Base-by-base conservation (phyloP, 2,113 vertebrate genomes). In the Hystrix cristata region DNA sequence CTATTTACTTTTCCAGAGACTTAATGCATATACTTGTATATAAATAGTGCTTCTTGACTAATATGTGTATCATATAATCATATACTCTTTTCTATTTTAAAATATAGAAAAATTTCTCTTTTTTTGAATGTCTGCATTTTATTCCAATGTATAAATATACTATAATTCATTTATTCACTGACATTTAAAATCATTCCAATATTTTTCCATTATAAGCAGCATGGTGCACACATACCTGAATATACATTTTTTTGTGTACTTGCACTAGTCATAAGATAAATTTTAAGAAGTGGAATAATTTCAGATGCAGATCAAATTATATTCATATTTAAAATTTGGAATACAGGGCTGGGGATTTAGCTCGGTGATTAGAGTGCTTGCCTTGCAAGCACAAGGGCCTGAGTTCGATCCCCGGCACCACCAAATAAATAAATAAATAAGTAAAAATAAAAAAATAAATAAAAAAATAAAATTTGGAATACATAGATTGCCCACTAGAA, bases 101-200 rank as follows among this genome's bases (percentile, higher is more conserved):
- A 94, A 69, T 92, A 29, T 71, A 84, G 81, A 87, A 51, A 86
- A 71, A 89, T 80, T 8, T 4, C 29, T 85, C 92, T 89, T 18
- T 59, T 69, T 96, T 76, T 38, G 34, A 85, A 84, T 84, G 2
- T 55, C 46, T 94, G 12, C 1, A 76, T 94, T 59, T 94, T 76
- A 80, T 76, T 85, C 19, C 13, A 81, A 13, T 84, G 1, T 59
- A 16, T 69, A 19, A 16, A 0, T 91, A 2, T 93, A 74, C 10
- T 82, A 10, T 51, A 93, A 86, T 76, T 93, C 79, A 74, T 69
- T 95, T 96, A 91, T 94, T 95, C 90, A 90, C 79, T 94, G 92
- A 92, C 69, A 95, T 88, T 96, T 96, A 89, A 94, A 48, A 34
- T 96, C 43, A 90, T 92, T 94, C 59, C 80, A 93, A 5, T 21